Conservation (phyloP, 2,888 invertebrate species). For the Caenorhabditis zanzibari region DNA sequence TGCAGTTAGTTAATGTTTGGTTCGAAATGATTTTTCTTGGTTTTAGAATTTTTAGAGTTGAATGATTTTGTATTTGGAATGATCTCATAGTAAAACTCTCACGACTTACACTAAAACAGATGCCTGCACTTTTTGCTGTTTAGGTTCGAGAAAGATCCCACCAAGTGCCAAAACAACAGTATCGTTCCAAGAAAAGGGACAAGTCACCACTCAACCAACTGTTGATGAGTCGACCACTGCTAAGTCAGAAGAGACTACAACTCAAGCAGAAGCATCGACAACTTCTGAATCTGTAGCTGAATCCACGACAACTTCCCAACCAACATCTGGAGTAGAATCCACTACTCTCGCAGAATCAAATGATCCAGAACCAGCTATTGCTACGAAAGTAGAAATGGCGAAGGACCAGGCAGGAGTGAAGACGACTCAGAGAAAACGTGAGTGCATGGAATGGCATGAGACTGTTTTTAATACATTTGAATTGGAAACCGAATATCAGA, state of each 20-base stretch:
- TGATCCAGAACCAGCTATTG: slow-evolving; percentile 56
- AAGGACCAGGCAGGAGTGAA: slow-evolving; percentile 62
- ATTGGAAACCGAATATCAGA: background rate
- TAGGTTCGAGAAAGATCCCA: slow-evolving; percentile 49
- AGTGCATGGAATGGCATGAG: slow-evolving; percentile 42
- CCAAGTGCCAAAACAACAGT: slow-evolving; percentile 53
- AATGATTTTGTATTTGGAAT: slow-evolving; percentile 6
- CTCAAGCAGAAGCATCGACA: background rate
- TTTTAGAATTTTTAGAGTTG: slow-evolving; percentile 26
- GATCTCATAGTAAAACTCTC: background rate
- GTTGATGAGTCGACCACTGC: slow-evolving; percentile 32
- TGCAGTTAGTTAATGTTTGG: slow-evolving; percentile 75
- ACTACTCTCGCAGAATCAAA: slow-evolving; percentile 53
- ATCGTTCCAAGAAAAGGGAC: slow-evolving; percentile 54
- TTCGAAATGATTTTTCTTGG: slow-evolving; percentile 39
- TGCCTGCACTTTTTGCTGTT: slow-evolving; percentile 23
- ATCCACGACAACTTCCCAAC: slow-evolving; percentile 18
- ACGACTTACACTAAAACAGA: background rate
- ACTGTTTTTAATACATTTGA: background rate
- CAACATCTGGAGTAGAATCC: slow-evolving; percentile 27
- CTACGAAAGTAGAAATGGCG: slow-evolving; percentile 65
- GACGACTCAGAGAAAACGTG: slow-evolving; percentile 65
- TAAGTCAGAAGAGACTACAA: slow-evolving; percentile 38
- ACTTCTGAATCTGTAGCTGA: slow-evolving; percentile 44
- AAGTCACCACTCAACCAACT: slow-evolving; percentile 56